Percentiles rank a stretch among this genome's conserved stretches.
These are phyloP conservation scores for Otus sunia DNA, from an alignment of 2,113 vertebrate genomes.

Conservation along the genomic window DNA sequence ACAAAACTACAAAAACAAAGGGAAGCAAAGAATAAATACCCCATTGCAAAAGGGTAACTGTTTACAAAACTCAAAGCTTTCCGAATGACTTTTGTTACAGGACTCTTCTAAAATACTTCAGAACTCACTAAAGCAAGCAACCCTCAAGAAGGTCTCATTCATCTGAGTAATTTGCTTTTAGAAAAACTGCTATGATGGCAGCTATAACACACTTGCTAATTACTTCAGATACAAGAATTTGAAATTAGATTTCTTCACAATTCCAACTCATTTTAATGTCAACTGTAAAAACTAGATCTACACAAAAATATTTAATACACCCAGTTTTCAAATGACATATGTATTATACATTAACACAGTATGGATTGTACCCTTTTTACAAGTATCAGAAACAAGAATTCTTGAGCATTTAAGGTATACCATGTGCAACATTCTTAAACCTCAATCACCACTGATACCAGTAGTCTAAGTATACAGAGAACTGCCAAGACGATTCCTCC, in stretches of 20 bases:
- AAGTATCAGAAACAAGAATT: background rate
- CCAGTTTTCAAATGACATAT: background rate
- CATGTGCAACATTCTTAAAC: background rate
- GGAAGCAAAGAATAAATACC: background rate
- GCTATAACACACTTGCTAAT: background rate
- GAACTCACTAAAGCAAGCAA: background rate
- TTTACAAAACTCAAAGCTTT: background rate
- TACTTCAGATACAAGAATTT: background rate
- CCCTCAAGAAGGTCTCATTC: background rate
- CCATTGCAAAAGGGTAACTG: background rate
- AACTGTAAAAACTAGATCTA: background rate
- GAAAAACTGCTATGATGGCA: background rate
- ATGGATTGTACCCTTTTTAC: background rate
- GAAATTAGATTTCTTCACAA: background rate
- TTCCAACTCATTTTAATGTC: background rate
- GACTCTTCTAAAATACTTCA: background rate
- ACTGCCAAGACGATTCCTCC: background rate
- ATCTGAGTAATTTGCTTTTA: background rate
- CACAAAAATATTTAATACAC: background rate
- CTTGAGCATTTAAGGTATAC: background rate
- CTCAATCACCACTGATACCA: background rate
- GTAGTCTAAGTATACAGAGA: background rate
- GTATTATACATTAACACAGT: background rate
- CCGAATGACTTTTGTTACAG: background rate
- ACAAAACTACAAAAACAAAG: background rate